Evolutionary conservation across 1,140 invertebrate genomes (phyloP), one percentile per base, ranked within the genome.

Genomic region (Pachyrhynchus sulphureomaculatus): DNA sequence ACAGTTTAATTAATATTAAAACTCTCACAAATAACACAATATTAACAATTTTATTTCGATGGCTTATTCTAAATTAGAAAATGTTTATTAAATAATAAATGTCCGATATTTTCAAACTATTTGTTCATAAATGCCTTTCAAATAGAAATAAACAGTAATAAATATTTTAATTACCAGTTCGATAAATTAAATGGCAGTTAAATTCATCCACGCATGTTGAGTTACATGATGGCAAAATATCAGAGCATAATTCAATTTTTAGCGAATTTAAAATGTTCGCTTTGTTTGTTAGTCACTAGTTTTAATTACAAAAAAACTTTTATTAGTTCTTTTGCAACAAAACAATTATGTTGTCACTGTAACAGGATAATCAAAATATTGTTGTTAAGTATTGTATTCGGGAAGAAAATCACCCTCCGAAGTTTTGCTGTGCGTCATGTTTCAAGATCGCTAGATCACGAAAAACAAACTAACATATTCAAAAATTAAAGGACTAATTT

Each of bases 151-250:
- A 47, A 47, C 24, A 20, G 44, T 29, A 47, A 47, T 47, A 47
- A 47, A 47, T 47, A 47, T 47, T 47, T 47, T 47, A 47, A 47
- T 47, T 47, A 29, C 44, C 44, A 18, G 21, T 47, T 47, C 21
- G 13, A 47, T 47, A 47, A 47, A 47, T 47, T 47, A 47, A 18
- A 15, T 47, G 44, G 21, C 17, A 13, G 44, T 23, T 47, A 5
- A 47, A 47, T 23, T 47, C 44, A 29, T 24, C 44, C 6, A 23
- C 21, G n/a, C 17, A 13, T 18, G n/a, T 18, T 20, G n/a, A n/a
- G 6, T 20, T 47, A 20, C 8, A 6, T 18, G 18, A 29, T 20
- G 13, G n/a, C 8, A 23, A 47, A 47, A 24, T 24, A 24, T 29
- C 12, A 47, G 12, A 29, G 13, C n/a, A 47, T 47, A 20, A 47